Base-by-base conservation (phyloP, 2,113 vertebrate genomes). In the Aptenodytes patagonicus region DNA sequence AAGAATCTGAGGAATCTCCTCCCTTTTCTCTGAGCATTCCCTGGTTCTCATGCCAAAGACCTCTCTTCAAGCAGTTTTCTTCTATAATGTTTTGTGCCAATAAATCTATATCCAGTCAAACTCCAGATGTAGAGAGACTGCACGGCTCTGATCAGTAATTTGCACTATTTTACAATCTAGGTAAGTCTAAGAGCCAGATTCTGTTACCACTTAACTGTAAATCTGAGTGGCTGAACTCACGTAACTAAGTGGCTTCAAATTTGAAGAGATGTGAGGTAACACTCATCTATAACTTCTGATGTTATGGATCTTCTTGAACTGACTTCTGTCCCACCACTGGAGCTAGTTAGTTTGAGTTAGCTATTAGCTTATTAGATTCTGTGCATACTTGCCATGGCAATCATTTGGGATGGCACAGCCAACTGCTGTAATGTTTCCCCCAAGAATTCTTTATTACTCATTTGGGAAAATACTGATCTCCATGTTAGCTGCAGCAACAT, bases 361-460 rank as follows among this genome's bases (percentile, higher is more conserved):
- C 40, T 83, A 16, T 89, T 83, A 88, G 68, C 47, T 47, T 89
- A 15, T 58, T 68, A 47, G 42, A 76, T 76, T 90, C 78, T 79
- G 61, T 95, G 70, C 54, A 13, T 69, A 9, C 73, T 83, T 91
- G 68, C 79, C 78, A 34, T 51, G 68, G 31, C 75, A 91, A 7
- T 91, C 84, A 90, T 91, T 88, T 91, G 93, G 89, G 82, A 96
- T 86, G 91, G 84, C 84, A 95, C 49, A 91, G 62, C 54, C 70
- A 91, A 88, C 11, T 90, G 87, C 89, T 95, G 38, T 83, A 96
- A 95, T 60, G 24, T 90, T 91, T 95, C 87, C 78, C 71, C 26
- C 78, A 90, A 83, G 73, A 94, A 92, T 90, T 96, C 46, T 84
- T 90, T 68, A 61, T 89, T 93, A 78, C 32, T 93, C 78, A 57